Base-by-base conservation (phyloP, 2,113 vertebrate species). In the Otus sunia region DNA sequence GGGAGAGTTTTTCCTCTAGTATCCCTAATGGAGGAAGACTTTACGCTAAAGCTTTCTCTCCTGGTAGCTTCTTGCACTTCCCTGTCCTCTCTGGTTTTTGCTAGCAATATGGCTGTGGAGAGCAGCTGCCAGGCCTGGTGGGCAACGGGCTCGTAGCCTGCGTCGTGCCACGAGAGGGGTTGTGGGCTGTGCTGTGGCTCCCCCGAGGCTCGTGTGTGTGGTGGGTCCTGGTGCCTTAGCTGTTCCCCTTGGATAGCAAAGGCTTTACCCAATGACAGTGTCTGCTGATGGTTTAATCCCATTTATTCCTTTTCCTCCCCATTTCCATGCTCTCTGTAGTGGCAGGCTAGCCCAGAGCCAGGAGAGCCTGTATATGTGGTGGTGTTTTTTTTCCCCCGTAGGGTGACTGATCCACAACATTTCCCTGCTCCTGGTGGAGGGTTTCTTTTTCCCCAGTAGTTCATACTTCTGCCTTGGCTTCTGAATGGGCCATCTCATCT, bases 81-180 rank as follows among this genome's bases (percentile, higher is more conserved):
- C 58, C 39, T 49, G 60, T n/a, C 7, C 27, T 62, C 17, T 6
- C 29, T 60, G 37, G 2, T 7, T 66, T 74, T 71, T 83, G 66
- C 29, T 50, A 0, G 30, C 15, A 8, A 0, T 30, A 21, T 8
- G 55, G 41, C 23, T 68, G 32, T 34, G 29, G 26, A 10, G 12
- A 25, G 55, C 41, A 72, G 20, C 45, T 9, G 26, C 30, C 3
- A 5, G 67, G 32, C 27, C 15, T 0, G 7, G 21, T 20, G 63
- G 22, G 19, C 19, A 10, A 27, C 19, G 37, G 26, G 45, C 16
- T 63, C 2, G 1, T 15, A 29, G 37, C 37, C 20, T 23, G 8
- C 1, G 2, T 3, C 0, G 1, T 30, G 45, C 55, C 7, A 1
- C 0, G 10, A 6, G 43, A 29, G 34, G 55, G 29, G 10, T 15